Conservation (phyloP, 2,113 vertebrate genomes). For the Tricholaema leucomelas region DNA sequence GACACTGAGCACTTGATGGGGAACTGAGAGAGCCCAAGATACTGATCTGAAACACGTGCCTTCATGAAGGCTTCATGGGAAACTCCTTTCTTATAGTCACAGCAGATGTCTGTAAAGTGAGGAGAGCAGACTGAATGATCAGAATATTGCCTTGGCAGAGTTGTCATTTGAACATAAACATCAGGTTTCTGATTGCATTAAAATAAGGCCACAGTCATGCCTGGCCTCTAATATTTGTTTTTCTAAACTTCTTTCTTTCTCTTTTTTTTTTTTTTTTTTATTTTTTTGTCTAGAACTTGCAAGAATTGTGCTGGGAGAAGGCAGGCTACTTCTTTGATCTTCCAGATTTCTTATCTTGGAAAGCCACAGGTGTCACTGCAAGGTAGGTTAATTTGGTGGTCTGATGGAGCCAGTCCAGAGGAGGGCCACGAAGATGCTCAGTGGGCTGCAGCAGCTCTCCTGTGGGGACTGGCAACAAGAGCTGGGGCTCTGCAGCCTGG, state of each 20-base stretch:
- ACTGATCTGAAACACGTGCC: not conserved
- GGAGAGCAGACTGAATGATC: not conserved
- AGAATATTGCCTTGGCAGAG: not conserved
- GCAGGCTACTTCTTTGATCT: slow-evolving; percentile 93
- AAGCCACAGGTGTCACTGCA: slow-evolving; percentile 88
- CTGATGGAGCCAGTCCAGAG: too few relatives aligned
- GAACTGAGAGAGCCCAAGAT: not conserved
- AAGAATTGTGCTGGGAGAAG: slow-evolving; percentile 76
- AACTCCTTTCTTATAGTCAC: not conserved
- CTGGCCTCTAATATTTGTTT: slow-evolving; percentile 17
- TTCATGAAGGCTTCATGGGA: not conserved
- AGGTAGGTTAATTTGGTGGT: slow-evolving; percentile 79
- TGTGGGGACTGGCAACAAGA: too few relatives aligned
- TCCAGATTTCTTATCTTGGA: slow-evolving; percentile 95
- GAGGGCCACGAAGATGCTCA: too few relatives aligned
- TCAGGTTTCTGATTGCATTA: not conserved
- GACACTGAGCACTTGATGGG: not conserved
- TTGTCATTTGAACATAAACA: not conserved
- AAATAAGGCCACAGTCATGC: not conserved
- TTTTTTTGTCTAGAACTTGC: slow-evolving; percentile 78
- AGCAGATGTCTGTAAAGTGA: not conserved
- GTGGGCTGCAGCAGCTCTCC: too few relatives aligned
- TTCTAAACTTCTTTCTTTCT: slow-evolving; percentile 53
- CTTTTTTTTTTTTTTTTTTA: not conserved
- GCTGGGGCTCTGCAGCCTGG: too few relatives aligned